Conservation (phyloP, 2,113 vertebrate species). For the Ailuropoda melanoleuca region DNA sequence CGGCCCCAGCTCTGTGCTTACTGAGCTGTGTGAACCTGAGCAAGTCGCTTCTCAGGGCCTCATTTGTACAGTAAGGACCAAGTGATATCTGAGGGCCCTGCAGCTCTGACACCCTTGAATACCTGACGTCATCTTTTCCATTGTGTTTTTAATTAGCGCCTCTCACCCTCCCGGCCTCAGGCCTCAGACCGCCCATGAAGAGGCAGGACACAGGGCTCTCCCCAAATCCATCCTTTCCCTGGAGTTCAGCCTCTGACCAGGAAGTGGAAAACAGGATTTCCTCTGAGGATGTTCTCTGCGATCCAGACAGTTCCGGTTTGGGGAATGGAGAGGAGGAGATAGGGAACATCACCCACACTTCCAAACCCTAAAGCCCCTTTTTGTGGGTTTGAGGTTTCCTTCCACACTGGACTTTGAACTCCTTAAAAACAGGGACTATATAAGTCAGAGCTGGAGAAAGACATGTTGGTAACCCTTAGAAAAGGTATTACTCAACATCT, state of each 20-base stretch:
- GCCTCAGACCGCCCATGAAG: constrained; percentile 64
- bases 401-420: neutral
- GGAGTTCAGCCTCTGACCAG: constrained; percentile 65
- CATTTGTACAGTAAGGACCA: neutral
- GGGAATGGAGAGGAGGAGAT: constrained; percentile 42
- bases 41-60: neutral
- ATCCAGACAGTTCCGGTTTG: constrained; percentile 53
- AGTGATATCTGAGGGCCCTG: neutral
- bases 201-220: constrained; percentile 72
- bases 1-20: neutral
- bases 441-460: constrained; percentile 32
- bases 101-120: neutral
- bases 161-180: constrained; percentile 14
- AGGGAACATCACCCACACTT: constrained; percentile 17
- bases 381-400: constrained; percentile 14
- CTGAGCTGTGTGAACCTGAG: neutral
- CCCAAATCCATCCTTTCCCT: constrained; percentile 73
- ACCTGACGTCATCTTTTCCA: constrained; percentile 35
- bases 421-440: neutral
- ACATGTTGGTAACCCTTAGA: neutral
- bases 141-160: constrained; percentile 45
- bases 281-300: constrained; percentile 70
- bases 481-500: neutral
- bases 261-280: constrained; percentile 81
- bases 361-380: neutral